These are phyloP conservation scores for Trematomus bernacchii DNA, from an alignment of 2,797 vertebrate species.

Conservation along the genomic window DNA sequence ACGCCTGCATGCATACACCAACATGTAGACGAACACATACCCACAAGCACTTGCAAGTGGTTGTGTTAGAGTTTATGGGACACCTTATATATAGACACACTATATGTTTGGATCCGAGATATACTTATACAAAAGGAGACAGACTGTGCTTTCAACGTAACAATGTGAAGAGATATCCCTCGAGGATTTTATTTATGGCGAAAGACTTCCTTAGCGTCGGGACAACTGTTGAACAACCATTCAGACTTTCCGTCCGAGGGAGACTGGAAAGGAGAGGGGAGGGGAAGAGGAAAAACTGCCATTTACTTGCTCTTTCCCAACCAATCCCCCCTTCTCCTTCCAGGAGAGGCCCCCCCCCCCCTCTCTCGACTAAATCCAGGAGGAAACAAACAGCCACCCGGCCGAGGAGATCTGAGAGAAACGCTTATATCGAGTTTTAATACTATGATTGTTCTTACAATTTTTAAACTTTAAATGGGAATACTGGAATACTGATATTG, in stretches of 20 bases:
- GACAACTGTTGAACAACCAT: conserved; percentile 56
- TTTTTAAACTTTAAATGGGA: conserved; percentile 88
- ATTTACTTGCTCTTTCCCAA: conserved; percentile 79
- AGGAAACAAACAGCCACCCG: conserved; percentile 53
- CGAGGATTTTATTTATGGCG: conserved; percentile 65
- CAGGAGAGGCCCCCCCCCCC: conserved; percentile 53
- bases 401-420: conserved; percentile 64
- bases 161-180: conserved; percentile 52
- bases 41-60: conserved; percentile 68
- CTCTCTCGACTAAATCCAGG: conserved; percentile 46
- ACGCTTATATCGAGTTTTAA: conserved; percentile 85
- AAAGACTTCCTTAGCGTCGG: conserved; percentile 62
- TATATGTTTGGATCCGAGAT: conserved; percentile 69
- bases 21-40: conserved; percentile 61
- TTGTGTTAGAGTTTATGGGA: conserved; percentile 77
- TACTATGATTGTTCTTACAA: conserved; percentile 87
- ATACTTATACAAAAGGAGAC: conserved; percentile 54
- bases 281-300: conserved; percentile 80
- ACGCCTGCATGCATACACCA: conserved; percentile 74
- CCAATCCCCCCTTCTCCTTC: conserved; percentile 70
- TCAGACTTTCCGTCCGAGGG: conserved; percentile 60
- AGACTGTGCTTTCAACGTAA: conserved; percentile 66
- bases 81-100: conserved; percentile 74
- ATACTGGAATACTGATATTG: conserved; percentile 79
- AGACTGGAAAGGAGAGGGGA: conserved; percentile 66